Conservation (phyloP, 2,888 invertebrate genomes). For the Acleris emargana region DNA sequence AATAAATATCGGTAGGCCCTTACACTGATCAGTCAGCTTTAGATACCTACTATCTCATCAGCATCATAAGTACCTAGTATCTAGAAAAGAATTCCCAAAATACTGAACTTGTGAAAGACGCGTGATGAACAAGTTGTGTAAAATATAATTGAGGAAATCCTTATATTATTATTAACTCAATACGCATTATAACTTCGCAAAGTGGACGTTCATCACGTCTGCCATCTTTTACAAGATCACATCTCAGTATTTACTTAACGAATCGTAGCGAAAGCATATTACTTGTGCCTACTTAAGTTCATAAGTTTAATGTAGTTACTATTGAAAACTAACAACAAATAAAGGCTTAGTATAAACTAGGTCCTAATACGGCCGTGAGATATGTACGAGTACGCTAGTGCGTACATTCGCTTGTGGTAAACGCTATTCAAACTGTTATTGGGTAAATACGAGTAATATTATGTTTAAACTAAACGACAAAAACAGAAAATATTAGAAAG, state of each 20-base stretch:
- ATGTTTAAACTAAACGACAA: constrained; percentile 3
- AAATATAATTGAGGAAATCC: background rate
- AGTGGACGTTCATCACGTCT: constrained; percentile 8
- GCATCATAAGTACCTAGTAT: too few relatives aligned
- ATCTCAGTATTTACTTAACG: constrained; percentile 20
- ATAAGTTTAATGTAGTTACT: constrained; percentile 26
- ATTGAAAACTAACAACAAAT: constrained; percentile 21
- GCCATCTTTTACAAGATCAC: constrained; percentile 14
- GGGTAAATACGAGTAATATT: constrained; percentile 1
- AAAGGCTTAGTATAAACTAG: constrained; percentile 30
- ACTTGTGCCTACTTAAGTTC: constrained; percentile 21
- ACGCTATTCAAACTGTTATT: constrained; percentile 2
- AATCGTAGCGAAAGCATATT: constrained; percentile 21
- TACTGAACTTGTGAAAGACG: background rate
- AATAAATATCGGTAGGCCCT: too few relatives aligned
- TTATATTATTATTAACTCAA: background rate
- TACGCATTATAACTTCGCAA: constrained; percentile 9
- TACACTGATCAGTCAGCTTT: too few relatives aligned
- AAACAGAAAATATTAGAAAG: constrained; percentile 1
- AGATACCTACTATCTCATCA: too few relatives aligned
- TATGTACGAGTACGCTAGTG: constrained; percentile 6
- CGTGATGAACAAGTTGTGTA: background rate
- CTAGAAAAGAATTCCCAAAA: too few relatives aligned
- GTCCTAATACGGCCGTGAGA: constrained; percentile 10
- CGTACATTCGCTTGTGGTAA: background rate